Evolutionary conservation across 1,140 invertebrate species (phyloP).

Genomic region (Aleiodes sp.): DNA sequence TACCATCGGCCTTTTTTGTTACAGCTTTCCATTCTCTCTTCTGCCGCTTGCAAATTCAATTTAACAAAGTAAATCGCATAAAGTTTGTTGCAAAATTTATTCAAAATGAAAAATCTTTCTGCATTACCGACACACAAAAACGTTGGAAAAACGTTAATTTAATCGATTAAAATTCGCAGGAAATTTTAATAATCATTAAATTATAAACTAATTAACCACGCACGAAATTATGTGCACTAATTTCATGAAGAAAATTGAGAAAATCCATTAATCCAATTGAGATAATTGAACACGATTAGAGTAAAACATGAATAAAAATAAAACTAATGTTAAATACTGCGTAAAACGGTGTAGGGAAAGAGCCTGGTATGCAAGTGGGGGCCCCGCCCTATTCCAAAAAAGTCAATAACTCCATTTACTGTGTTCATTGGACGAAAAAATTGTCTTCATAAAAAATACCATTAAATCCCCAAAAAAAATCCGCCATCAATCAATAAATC

Average conservation of each 20-base stretch:
- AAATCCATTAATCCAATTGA: background rate
- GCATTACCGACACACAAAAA: background rate
- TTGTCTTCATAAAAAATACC: no score
- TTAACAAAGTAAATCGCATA: background rate
- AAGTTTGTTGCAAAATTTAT: no score
- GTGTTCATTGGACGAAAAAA: no score
- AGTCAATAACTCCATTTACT: constrained; percentile 2
- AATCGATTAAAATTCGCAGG: no score
- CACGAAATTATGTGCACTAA: background rate
- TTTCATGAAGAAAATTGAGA: background rate
- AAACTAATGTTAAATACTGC: background rate
- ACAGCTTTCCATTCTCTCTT: background rate
- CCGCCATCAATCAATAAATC: no score
- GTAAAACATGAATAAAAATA: background rate
- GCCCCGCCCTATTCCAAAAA: constrained; percentile 2
- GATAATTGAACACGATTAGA: background rate
- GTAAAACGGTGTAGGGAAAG: background rate
- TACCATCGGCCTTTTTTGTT: background rate
- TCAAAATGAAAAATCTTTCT: no score
- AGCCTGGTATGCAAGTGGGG: background rate
- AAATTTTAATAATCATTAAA: no score
- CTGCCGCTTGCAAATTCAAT: background rate
- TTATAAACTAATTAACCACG: no score
- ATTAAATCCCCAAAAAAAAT: no score
- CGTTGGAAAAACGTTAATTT: no score